Percentiles rank a stretch among this genome's conserved stretches.
Conservation (phyloP, 35 echinoderm and acorn worm species). For the Apostichopus californicus region DNA sequence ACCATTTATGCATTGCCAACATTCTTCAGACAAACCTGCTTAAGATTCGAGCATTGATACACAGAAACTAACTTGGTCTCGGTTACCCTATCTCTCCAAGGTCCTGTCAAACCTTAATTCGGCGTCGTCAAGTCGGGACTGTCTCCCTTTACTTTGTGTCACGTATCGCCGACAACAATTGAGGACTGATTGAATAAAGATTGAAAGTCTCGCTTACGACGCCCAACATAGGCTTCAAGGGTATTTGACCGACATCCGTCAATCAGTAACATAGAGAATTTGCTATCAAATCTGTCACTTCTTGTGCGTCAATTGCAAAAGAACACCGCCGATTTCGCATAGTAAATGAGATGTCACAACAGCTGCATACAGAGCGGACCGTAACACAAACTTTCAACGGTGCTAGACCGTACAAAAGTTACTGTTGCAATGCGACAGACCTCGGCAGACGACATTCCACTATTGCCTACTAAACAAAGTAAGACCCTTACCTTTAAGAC, state of each 20-base stretch:
- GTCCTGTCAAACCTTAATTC: not conserved
- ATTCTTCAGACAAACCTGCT: too few relatives aligned
- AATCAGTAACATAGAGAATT: conserved; percentile 35
- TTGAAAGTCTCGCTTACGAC: conserved; percentile 30
- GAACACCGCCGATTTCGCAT: conserved; percentile 28
- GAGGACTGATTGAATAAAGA: not conserved
- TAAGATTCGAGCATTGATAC: too few relatives aligned
- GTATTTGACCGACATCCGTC: conserved; percentile 46
- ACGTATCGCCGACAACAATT: conserved; percentile 1
- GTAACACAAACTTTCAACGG: conserved; percentile 1
- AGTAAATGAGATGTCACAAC: conserved; percentile 30
- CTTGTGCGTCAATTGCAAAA: conserved; percentile 31
- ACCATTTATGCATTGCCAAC: too few relatives aligned
- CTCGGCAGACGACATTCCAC: not conserved
- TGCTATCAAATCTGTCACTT: conserved; percentile 41
- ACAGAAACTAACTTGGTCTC: not conserved
- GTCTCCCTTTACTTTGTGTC: not conserved
- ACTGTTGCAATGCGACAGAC: conserved; percentile 11
- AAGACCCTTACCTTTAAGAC: conserved; percentile 43
- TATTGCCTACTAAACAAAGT: not conserved
- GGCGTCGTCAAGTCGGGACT: conserved; percentile 17
- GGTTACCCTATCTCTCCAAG: conserved; percentile 10
- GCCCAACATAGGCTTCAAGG: conserved; percentile 8
- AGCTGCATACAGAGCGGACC: conserved; percentile 25
- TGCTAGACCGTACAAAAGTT: conserved; percentile 31